Percentiles rank a stretch among this genome's conserved stretches.
phyloP scores from a whole-genome alignment of 2,797 vertebrate genomes.

The Microctenopoma stevenorrisi region DNA sequence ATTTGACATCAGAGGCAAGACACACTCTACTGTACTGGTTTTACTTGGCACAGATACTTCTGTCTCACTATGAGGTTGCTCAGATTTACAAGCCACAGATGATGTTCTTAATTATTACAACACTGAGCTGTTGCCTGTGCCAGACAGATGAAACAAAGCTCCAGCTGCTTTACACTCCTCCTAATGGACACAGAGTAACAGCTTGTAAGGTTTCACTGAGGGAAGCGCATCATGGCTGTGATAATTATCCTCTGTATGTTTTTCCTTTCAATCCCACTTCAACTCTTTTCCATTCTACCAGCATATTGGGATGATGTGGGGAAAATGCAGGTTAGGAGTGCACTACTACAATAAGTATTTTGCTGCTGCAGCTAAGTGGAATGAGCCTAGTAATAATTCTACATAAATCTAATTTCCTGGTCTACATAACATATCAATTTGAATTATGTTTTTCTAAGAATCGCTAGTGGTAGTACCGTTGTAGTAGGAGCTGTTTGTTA shows the following conservation, averaged over 20 bases:
- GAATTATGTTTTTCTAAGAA: too few species aligned
- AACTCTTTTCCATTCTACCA: constrained; percentile 16
- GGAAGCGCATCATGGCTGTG: constrained; percentile 14
- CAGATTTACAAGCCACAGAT: constrained; percentile 38
- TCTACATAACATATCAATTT: too few species aligned
- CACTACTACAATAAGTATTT: constrained; percentile 7
- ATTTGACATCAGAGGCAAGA: constrained; percentile 21
- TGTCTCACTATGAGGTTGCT: constrained; percentile 21
- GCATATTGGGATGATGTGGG: not conserved
- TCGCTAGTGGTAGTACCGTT: not conserved
- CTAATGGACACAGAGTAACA: constrained; percentile 9
- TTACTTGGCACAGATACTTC: constrained; percentile 12
- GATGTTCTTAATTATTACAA: constrained; percentile 40
- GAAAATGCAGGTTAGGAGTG: constrained; percentile 24
- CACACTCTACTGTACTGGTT: constrained; percentile 15
- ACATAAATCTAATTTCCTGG: not conserved
- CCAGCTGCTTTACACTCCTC: constrained; percentile 9
- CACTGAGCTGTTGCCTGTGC: constrained; percentile 21
- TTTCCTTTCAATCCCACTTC: constrained; percentile 39
- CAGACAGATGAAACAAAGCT: constrained; percentile 28
- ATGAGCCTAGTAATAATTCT: constrained; percentile 9
- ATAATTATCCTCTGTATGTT: constrained; percentile 42
- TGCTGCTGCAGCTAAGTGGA: constrained; percentile 17
- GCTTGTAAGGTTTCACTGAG: constrained; percentile 1
- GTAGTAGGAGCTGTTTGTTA: not conserved